Conservation (phyloP, 1,140 invertebrate species). For the Drosophila melanica region DNA sequence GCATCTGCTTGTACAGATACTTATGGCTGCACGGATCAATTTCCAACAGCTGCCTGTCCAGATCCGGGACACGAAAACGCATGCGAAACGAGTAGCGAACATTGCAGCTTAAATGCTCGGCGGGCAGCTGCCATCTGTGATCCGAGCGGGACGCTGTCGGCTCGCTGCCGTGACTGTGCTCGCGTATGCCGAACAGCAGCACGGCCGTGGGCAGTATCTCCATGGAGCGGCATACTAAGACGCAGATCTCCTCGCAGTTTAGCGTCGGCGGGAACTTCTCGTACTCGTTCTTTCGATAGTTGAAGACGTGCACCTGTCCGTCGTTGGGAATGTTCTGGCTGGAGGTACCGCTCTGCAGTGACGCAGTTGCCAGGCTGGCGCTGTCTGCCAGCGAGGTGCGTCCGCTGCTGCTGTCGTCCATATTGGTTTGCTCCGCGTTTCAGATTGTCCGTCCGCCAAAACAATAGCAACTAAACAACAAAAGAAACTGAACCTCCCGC, state of each 20-base stretch:
- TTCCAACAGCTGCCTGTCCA: conserved; percentile 87
- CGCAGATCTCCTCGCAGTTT: conserved; percentile 89
- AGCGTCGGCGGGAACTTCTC: conserved; percentile 31
- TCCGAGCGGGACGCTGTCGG: conserved; percentile 80
- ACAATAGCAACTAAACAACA: background rate
- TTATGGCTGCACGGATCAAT: conserved; percentile 90
- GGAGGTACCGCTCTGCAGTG: conserved; percentile 56
- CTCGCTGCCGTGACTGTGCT: conserved; percentile 37
- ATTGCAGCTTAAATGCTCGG: conserved; percentile 85
- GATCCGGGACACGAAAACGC: conserved; percentile 88
- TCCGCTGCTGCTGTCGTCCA: conserved; percentile 70
- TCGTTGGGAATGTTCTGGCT: conserved; percentile 58
- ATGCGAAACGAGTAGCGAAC: conserved; percentile 89
- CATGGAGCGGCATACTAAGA: conserved; percentile 88
- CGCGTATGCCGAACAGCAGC: conserved; percentile 89
- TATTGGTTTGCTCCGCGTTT: background rate
- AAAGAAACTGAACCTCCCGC: conserved; percentile 2
- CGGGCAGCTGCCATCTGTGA: conserved; percentile 88
- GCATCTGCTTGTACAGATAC: conserved; percentile 93
- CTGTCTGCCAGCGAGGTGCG: conserved; percentile 62
- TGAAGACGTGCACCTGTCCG: conserved; percentile 49
- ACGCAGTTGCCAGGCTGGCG: conserved; percentile 59
- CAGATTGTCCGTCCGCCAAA: background rate
- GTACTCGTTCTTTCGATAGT: conserved; percentile 19
- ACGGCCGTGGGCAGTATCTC: conserved; percentile 90